These are phyloP conservation scores for Synaphobranchus kaupii DNA, from an alignment of 2,797 vertebrate genomes.

Conservation along the genomic window DNA sequence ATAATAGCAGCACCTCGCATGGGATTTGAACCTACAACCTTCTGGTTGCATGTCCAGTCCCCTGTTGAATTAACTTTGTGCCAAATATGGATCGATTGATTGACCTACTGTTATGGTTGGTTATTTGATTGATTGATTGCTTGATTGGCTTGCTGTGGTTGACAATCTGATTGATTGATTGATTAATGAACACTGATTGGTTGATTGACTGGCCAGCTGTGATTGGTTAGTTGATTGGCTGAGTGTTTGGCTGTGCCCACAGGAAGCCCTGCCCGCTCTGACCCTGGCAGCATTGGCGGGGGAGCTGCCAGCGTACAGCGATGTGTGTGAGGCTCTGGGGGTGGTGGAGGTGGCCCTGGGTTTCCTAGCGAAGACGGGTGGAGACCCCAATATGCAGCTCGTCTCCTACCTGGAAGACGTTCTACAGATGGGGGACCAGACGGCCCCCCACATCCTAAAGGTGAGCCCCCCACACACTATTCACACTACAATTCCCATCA, in stretches of 20 bases:
- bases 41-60: neutral
- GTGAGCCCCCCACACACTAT: conserved; percentile 56
- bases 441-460: conserved; percentile 77
- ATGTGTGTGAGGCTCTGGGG: conserved; percentile 87
- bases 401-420: conserved; percentile 76
- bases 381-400: conserved; percentile 74
- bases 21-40: neutral
- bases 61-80: neutral
- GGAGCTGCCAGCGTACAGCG: conserved; percentile 88
- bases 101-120: neutral
- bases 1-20: neutral
- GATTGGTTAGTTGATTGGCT: neutral
- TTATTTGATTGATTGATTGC: neutral
- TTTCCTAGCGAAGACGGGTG: conserved; percentile 88
- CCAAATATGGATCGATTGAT: neutral
- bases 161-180: neutral
- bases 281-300: conserved; percentile 70
- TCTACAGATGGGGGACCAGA: conserved; percentile 87
- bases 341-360: conserved; percentile 82
- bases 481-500: neutral
- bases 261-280: conserved; percentile 78
- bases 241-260: conserved; percentile 21
- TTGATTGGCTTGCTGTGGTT: too few species aligned
- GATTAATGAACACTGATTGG: neutral
- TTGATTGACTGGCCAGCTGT: neutral